Conservation (phyloP, 2,888 invertebrate species). For the Cabera pusaria region DNA sequence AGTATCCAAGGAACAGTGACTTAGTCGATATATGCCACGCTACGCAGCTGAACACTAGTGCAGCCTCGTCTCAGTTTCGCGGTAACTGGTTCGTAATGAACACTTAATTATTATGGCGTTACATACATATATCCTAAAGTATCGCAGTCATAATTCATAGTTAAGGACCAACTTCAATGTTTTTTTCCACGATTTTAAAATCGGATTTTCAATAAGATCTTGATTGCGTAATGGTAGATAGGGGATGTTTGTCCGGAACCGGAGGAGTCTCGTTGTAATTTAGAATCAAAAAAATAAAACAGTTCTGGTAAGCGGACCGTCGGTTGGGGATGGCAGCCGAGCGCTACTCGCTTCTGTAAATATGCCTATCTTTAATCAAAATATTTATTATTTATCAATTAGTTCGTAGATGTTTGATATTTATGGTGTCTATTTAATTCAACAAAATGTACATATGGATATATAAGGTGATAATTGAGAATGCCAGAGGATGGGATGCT, state of each 20-base stretch:
- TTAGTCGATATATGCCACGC: slow-evolving; percentile 51
- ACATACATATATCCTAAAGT: slow-evolving; percentile 45
- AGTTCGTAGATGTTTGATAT: slow-evolving; percentile 55
- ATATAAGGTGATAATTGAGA: slow-evolving; percentile 12
- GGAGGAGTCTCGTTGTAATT: slow-evolving; percentile 49
- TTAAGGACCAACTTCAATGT: slow-evolving; percentile 36
- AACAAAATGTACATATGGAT: slow-evolving; percentile 33
- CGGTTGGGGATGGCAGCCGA: slow-evolving; percentile 43
- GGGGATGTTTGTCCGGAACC: slow-evolving; percentile 58
- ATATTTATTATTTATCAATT: slow-evolving; percentile 79
- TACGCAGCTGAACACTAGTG: slow-evolving; percentile 49
- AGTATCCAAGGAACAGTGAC: slow-evolving; percentile 64
- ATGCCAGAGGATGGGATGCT: slow-evolving; percentile 9
- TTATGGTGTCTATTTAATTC: slow-evolving; percentile 41
- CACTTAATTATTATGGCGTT: slow-evolving; percentile 42
- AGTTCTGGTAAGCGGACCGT: slow-evolving; percentile 40
- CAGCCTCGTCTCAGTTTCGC: slow-evolving; percentile 36
- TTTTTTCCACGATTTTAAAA: slow-evolving; percentile 30
- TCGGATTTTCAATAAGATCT: slow-evolving; percentile 10
- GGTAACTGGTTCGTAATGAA: slow-evolving; percentile 63
- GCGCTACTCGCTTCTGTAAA: slow-evolving; percentile 77
- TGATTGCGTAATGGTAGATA: slow-evolving; percentile 36
- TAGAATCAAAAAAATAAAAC: slow-evolving; percentile 38
- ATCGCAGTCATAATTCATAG: too few species aligned
- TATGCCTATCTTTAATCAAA: slow-evolving; percentile 70